Evolutionary conservation across 1,140 invertebrate genomes (phyloP).

Genomic region (Eciton burchellii): DNA sequence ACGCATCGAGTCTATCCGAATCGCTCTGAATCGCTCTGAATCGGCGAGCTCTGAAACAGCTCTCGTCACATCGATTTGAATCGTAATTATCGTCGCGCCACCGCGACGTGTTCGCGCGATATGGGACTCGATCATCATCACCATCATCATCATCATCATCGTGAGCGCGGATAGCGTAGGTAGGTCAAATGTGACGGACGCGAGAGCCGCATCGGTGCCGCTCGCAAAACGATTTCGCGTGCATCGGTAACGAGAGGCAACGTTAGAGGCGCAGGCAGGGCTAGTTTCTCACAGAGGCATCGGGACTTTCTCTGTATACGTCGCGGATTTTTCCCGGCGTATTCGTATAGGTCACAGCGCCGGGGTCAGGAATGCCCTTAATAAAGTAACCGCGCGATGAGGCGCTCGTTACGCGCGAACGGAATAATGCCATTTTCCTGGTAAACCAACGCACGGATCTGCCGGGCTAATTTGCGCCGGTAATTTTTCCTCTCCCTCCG

Average conservation of each 20-base stretch:
- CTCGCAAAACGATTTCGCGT: constrained; percentile 64
- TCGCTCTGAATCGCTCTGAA: too few relatives aligned
- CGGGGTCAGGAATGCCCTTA: constrained; percentile 82
- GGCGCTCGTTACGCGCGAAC: constrained; percentile 69
- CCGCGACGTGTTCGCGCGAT: constrained; percentile 39
- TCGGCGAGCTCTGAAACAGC: too few relatives aligned
- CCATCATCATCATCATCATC: constrained; percentile 41
- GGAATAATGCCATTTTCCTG: constrained; percentile 68
- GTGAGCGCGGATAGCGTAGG: constrained; percentile 51
- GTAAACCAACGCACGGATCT: constrained; percentile 42
- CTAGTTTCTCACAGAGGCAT: constrained; percentile 80
- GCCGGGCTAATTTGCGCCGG: constrained; percentile 58
- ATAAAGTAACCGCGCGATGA: constrained; percentile 78
- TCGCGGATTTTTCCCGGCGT: constrained; percentile 75
- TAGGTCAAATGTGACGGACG: constrained; percentile 60
- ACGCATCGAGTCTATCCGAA: too few relatives aligned
- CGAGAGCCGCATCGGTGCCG: constrained; percentile 47
- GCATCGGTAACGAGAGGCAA: constrained; percentile 69
- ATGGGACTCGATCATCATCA: constrained; percentile 51
- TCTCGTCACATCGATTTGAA: background rate
- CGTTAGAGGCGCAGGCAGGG: constrained; percentile 71
- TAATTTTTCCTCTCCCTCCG: background rate
- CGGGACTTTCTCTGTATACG: constrained; percentile 80
- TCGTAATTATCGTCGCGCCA: constrained; percentile 36
- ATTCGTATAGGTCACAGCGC: constrained; percentile 78